A percentile compares a stretch with the other conserved stretches of the same genome.
Evolutionary conservation across 2,888 invertebrate genomes (phyloP).

Genomic region (Dasypogon diadema): DNA sequence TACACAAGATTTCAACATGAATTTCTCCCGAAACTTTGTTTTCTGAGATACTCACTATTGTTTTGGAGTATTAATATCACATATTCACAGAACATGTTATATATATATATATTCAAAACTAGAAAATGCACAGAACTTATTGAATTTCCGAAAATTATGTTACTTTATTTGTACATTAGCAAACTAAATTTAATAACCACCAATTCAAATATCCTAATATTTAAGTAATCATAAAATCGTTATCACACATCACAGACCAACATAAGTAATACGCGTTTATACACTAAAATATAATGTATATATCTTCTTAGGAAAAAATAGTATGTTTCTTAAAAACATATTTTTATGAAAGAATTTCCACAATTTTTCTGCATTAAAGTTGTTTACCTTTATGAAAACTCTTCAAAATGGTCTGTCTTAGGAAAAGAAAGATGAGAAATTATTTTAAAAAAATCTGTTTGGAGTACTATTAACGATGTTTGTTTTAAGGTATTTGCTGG

Average conservation of each 20-base stretch:
- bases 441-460: constrained; percentile 61
- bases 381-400: constrained; percentile 68
- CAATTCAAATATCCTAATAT: constrained; percentile 44
- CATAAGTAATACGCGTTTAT: constrained; percentile 43
- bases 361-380: constrained; percentile 50
- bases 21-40: no score
- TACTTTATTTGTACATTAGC: no score
- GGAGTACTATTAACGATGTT: constrained; percentile 54
- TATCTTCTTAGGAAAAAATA: constrained; percentile 27
- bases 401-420: constrained; percentile 69
- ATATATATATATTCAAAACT: no score
- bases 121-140: no score
- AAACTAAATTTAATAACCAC: neutral
- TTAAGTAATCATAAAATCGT: constrained; percentile 31
- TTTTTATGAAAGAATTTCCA: constrained; percentile 49
- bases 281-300: constrained; percentile 38
- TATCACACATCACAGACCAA: constrained; percentile 51
- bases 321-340: constrained; percentile 21
- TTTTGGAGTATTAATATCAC: no score
- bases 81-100: no score
- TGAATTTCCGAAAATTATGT: no score
- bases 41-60: no score
- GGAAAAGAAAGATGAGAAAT: constrained; percentile 69
- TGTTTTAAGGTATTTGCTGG: constrained; percentile 41
- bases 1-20: no score